Evolutionary conservation across 1,140 invertebrate species (phyloP).

Genomic region (Papilio xuthus): DNA sequence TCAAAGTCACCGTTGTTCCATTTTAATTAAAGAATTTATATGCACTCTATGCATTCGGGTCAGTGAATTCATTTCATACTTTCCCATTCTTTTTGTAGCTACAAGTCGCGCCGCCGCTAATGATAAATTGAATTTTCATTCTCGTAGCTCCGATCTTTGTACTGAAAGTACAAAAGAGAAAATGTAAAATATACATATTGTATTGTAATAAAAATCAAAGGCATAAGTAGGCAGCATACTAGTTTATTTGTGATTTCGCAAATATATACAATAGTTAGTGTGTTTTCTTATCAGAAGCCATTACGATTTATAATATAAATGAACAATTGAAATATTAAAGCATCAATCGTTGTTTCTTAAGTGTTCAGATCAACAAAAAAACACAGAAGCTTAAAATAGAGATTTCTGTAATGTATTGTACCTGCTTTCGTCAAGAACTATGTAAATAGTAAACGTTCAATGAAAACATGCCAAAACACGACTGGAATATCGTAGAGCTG

Average conservation of each 20-base stretch:
- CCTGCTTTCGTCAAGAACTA: not conserved
- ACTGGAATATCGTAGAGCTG: constrained; percentile 4
- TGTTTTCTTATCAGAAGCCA: not conserved
- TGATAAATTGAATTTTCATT: constrained; percentile 24
- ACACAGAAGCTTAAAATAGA: not conserved
- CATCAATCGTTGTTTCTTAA: too few species aligned
- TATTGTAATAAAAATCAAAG: not conserved
- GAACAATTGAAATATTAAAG: not conserved
- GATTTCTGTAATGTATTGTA: not conserved
- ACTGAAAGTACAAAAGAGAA: not conserved
- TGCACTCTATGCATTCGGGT: constrained; percentile 11
- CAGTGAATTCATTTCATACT: constrained; percentile 4
- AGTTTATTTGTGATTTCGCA: not conserved
- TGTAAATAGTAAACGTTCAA: constrained; percentile 7
- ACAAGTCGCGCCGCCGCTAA: not conserved
- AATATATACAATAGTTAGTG: not conserved
- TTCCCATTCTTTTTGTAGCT: constrained; percentile 11
- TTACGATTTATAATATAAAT: not conserved
- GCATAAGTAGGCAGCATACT: not conserved
- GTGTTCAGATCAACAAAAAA: too few species aligned
- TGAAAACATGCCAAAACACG: not conserved
- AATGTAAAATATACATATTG: not conserved
- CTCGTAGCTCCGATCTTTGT: not conserved
- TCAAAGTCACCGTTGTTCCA: not conserved
- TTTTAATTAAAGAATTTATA: constrained; percentile 20